Evolutionary conservation across 2,113 vertebrate species (phyloP), one percentile per base, ranked within the genome.

Genomic region (Cinclus mexicanus): DNA sequence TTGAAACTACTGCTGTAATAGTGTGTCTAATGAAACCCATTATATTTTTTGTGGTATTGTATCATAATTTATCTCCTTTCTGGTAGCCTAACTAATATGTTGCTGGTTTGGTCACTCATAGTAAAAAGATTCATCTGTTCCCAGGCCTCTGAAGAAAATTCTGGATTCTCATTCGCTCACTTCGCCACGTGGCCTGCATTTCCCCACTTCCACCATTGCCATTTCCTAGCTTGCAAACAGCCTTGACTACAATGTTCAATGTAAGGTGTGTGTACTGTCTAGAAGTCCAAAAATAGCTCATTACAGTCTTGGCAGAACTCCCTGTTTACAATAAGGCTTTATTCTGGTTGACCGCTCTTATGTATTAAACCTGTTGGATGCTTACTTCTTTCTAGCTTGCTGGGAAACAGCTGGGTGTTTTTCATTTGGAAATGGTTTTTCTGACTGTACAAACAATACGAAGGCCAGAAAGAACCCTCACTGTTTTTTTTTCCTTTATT

Each of bases 351-450:
- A 71, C 37, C 0, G 0, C 60, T 79, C 74, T 84, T 47, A 28
- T 9, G 22, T 44, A 84, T 82, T 78, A 89, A 95, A 60, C 52
- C 35, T 84, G 47, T 75, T 95, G 74, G 61, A 79, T 56, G 24
- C 44, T 82, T 79, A 56, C 56, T n/a, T 85, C 57, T 87, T 47
- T 71, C 64, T 39, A 44, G 41, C 83, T 84, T 91, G 81, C 87
- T 94, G 81, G 64, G 89, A 91, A 94, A 39, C 92, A 94, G 87
- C 87, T 95, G 90, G 61, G 26, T 82, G 26, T 12, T 84, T 91
- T 90, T 91, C 33, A 64, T 76, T 89, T n/a, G 56, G 81, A 84
- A 94, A 63, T 22, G n/a, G 35, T 56, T 65, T 94, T 94, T 93
- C 87, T 89, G 78, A 19, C 47, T 65, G 67, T 75, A 56, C 47